Evolutionary conservation across 2,888 invertebrate species (phyloP).

Genomic region (Leptura quadrifasciata): DNA sequence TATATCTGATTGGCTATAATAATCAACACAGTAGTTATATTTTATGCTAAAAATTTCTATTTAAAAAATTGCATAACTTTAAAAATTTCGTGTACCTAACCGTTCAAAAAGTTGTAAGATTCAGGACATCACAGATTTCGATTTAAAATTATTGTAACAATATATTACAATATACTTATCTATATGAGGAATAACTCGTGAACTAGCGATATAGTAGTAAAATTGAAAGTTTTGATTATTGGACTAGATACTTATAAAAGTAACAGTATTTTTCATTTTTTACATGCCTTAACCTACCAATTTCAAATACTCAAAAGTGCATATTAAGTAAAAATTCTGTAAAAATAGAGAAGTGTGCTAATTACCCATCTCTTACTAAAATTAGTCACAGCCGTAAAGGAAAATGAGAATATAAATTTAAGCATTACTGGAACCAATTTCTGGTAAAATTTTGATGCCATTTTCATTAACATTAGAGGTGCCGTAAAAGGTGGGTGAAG

Average conservation of each 20-base stretch:
- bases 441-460: slow-evolving; percentile 54
- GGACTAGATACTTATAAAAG: background rate
- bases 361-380: slow-evolving; percentile 36
- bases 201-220: background rate
- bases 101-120: no score
- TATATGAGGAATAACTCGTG: no score
- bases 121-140: no score
- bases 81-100: no score
- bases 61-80: no score
- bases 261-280: background rate
- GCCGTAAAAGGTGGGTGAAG: slow-evolving; percentile 69
- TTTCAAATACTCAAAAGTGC: background rate
- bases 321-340: slow-evolving; percentile 21
- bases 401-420: slow-evolving; percentile 55
- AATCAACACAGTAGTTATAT: no score
- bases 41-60: no score
- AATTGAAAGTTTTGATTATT: background rate
- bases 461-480: slow-evolving; percentile 60
- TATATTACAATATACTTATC: no score
- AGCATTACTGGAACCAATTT: slow-evolving; percentile 64
- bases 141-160: no score
- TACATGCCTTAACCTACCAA: no score
- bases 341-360: slow-evolving; percentile 9
- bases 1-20: no score
- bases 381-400: slow-evolving; percentile 63